These are phyloP conservation scores for Eurosta solidaginis DNA, from an alignment of 1,140 invertebrate genomes.

Conservation along the genomic window DNA sequence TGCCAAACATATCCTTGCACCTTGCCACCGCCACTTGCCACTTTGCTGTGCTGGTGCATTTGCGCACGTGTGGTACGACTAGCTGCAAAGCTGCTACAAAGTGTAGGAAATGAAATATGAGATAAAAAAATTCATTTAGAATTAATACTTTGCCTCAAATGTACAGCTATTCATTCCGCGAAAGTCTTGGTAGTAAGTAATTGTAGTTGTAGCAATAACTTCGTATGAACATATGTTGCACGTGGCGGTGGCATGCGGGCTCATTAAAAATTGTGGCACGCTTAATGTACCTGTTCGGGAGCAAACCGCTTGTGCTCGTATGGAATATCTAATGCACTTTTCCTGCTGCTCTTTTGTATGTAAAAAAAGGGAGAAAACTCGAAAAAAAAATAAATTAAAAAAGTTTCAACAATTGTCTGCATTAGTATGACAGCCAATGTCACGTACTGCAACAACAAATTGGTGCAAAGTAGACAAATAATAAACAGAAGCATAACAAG, in stretches of 20 bases:
- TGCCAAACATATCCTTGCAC: slow-evolving; percentile 18
- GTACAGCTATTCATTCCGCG: neutral
- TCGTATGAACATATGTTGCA: neutral
- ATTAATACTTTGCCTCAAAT: neutral
- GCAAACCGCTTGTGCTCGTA: neutral
- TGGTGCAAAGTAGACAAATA: neutral
- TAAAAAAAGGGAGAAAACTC: neutral
- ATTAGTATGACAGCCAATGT: neutral
- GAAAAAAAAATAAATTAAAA: neutral
- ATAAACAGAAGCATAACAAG: neutral
- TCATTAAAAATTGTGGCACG: slow-evolving; percentile 21
- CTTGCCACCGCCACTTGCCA: slow-evolving; percentile 2
- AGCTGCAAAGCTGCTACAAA: neutral
- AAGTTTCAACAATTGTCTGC: neutral
- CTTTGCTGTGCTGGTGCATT: too few species aligned
- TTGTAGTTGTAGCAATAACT: neutral
- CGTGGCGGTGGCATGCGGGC: slow-evolving; percentile 1
- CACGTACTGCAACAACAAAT: slow-evolving; percentile 23
- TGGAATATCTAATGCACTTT: slow-evolving; percentile 23
- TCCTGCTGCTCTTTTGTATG: too few species aligned
- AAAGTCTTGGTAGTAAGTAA: neutral
- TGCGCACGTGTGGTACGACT: neutral
- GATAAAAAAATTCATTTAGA: neutral
- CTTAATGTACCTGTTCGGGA: slow-evolving; percentile 26
- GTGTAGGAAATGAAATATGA: neutral